phyloP scores from a whole-genome alignment of 92 coral and sea anemone genomes.

The Porites evermanni region DNA sequence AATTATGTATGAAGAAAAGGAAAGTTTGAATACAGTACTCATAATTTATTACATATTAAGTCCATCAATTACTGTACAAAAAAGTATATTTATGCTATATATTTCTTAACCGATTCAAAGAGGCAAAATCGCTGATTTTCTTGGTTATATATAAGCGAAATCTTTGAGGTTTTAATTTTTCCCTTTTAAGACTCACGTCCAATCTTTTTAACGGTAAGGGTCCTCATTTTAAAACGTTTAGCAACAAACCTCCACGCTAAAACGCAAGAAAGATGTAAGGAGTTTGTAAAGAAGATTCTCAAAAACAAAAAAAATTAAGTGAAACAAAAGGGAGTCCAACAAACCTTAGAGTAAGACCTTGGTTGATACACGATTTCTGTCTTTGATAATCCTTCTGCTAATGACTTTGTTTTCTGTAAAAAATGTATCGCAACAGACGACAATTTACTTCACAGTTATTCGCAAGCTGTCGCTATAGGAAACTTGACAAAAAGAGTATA shows the following conservation, averaged over 20 bases:
- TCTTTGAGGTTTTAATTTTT: too few relatives aligned
- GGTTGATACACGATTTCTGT: not conserved
- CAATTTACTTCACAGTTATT: not conserved
- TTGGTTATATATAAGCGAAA: too few relatives aligned
- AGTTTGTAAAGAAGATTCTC: too few relatives aligned
- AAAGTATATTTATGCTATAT: too few relatives aligned
- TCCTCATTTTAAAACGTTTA: too few relatives aligned
- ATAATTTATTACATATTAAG: not conserved
- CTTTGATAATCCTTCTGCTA: not conserved
- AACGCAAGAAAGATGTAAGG: too few relatives aligned
- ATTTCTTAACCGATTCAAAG: too few relatives aligned
- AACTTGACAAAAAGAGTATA: slow-evolving; percentile 7
- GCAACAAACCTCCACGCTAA: too few relatives aligned
- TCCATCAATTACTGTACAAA: not conserved
- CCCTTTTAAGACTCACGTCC: too few relatives aligned
- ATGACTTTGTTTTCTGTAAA: not conserved
- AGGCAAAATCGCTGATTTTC: too few relatives aligned
- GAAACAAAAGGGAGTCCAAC: not conserved
- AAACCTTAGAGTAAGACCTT: not conserved
- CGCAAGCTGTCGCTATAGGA: not conserved
- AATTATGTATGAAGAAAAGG: not conserved
- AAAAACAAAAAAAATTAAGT: too few relatives aligned
- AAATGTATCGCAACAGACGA: not conserved
- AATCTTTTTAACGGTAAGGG: too few relatives aligned
- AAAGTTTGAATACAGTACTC: not conserved